A percentile compares a stretch with the other conserved stretches of the same genome.
Evolutionary conservation across 1,140 invertebrate genomes (phyloP).

Genomic region (Zaprionus kolodkinae): DNA sequence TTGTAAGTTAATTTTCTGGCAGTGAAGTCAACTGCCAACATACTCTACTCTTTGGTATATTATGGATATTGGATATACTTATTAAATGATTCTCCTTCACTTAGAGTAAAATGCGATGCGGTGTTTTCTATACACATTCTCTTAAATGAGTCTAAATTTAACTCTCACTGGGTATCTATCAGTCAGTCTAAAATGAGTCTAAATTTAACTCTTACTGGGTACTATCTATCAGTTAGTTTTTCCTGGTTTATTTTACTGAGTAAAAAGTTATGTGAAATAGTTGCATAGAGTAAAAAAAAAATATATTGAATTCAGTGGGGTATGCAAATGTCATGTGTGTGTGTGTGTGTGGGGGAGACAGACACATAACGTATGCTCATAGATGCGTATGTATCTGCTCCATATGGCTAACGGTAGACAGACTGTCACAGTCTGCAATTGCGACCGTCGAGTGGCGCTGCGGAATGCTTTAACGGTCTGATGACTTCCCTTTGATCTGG

Average conservation of each 20-base stretch:
- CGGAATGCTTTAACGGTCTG: slow-evolving; percentile 68
- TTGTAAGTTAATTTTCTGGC: no score
- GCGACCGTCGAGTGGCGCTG: slow-evolving; percentile 21
- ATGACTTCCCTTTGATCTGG: slow-evolving; percentile 66
- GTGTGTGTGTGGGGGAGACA: background rate
- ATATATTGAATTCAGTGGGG: background rate
- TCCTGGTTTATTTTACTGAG: background rate
- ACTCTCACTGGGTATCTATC: background rate
- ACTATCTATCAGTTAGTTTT: background rate
- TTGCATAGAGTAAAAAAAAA: background rate
- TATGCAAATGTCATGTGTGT: background rate
- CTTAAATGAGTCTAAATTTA: background rate
- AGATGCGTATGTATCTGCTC: background rate
- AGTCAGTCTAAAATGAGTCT: background rate
- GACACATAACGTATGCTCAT: background rate
- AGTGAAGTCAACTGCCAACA: no score
- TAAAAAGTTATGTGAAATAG: background rate
- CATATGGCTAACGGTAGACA: background rate
- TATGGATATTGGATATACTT: no score
- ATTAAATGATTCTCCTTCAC: no score
- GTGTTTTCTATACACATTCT: no score
- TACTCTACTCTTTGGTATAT: no score
- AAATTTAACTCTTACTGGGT: no score
- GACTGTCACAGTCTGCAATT: slow-evolving; percentile 21
- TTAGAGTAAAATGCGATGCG: no score